Base-by-base conservation (phyloP, 2,888 invertebrate genomes). In the Argynnis bischoffii region DNA sequence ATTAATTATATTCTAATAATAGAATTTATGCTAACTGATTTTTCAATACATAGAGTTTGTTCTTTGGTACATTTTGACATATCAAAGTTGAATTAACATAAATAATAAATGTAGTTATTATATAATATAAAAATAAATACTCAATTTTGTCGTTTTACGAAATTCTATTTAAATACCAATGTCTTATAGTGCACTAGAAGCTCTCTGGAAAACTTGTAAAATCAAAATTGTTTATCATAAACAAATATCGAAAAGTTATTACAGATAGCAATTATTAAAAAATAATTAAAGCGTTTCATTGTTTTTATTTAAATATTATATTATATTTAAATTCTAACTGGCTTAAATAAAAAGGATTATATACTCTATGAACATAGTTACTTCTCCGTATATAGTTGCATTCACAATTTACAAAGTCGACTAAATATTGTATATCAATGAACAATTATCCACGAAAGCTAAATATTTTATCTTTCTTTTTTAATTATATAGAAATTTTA, bases 401-500 rank as follows among this genome's bases (percentile, higher is more conserved):
- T 26, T 26, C 26, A 26, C 4, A 26, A 26, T 26, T 26, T 26
- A 4, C 4, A 26, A 4, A 26, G 11, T 41, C 11, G 3, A 41
- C 11, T 41, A 0, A 41, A 41, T 41, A 41, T 11, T 41, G 35
- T 41, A 35, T 35, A 41, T 41, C 35, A 41, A 41, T 41, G 11
- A 41, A 11, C 2, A 41, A 41, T 41, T 41, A 11, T 41, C 35
- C 35, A 41, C 11, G 8, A 8, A 11, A 41, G 8, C 11, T 26
- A 63, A 35, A 53, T 53, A 35, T 51, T 41, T 63, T 54, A 16
- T 47, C n/a, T 16, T 55, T 41, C n/a, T 16, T 55, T 41, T 47
- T 26, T 46, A 26, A 55, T 63, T 55, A n/a, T 55, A 6, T 63
- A n/a, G 47, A 46, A 16, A 31, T 65, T 59, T 61, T 55, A 64